phyloP scores from a whole-genome alignment of 2,888 invertebrate genomes.

The Synergus laeviventris region DNA sequence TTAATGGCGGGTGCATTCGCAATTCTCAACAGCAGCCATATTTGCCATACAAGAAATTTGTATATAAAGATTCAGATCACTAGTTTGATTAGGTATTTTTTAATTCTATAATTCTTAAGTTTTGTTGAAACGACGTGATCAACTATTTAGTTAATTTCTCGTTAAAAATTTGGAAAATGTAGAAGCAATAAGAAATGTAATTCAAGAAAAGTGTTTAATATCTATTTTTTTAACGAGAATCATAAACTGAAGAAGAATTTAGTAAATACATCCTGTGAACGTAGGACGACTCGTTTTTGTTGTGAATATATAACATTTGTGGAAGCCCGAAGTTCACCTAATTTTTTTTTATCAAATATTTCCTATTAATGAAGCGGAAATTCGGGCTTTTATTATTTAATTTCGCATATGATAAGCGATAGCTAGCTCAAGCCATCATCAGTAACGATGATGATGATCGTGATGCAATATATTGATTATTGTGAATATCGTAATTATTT shows the following conservation, averaged over 20 bases:
- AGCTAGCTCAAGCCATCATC: constrained; percentile 32
- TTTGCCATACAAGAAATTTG: constrained; percentile 7
- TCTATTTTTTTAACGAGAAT: constrained; percentile 5
- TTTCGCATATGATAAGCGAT: constrained; percentile 11
- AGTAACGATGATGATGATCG: constrained; percentile 17
- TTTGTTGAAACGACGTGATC: neutral
- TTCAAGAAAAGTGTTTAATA: constrained; percentile 46
- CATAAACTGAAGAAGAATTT: neutral
- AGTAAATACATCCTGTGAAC: neutral
- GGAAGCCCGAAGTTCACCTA: neutral
- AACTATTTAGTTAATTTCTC: constrained; percentile 31
- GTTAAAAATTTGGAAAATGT: constrained; percentile 3
- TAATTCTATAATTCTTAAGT: constrained; percentile 18
- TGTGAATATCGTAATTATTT: constrained; percentile 25
- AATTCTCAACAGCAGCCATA: constrained; percentile 22
- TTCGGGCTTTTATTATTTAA: constrained; percentile 20
- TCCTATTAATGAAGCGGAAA: neutral
- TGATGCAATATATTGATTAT: constrained; percentile 35
- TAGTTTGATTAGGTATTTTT: neutral
- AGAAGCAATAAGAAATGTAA: constrained; percentile 12
- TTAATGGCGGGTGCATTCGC: neutral
- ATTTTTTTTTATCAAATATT: neutral
- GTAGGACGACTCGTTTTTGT: neutral
- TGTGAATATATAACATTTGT: neutral
- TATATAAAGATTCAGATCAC: constrained; percentile 2